phyloP scores from a whole-genome alignment of 2,888 invertebrate species.

The Stratiomys singularior region DNA sequence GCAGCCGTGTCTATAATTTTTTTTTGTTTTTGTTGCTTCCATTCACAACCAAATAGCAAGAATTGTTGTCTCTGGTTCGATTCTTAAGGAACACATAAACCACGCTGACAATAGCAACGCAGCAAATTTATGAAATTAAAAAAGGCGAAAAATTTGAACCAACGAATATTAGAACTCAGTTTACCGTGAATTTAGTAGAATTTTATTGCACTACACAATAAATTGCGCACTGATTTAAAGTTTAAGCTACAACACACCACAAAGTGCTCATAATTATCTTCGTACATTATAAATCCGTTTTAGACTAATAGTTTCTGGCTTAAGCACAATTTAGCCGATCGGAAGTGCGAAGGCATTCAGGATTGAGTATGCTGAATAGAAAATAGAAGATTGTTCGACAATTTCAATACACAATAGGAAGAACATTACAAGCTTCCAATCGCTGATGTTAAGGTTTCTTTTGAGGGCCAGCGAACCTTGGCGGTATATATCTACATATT shows the following conservation, averaged over 20 bases:
- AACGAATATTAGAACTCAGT: neutral
- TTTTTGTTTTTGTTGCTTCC: neutral
- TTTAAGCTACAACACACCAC: neutral
- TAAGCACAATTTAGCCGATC: conserved; percentile 29
- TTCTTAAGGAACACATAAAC: neutral
- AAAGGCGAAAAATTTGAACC: neutral
- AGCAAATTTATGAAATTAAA: neutral
- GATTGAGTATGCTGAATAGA: neutral
- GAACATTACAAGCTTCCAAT: neutral
- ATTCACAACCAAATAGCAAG: neutral
- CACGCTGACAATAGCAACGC: neutral
- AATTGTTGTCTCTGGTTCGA: neutral
- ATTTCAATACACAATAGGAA: neutral
- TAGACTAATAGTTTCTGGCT: conserved; percentile 11
- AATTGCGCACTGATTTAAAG: neutral
- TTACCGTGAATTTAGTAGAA: conserved; percentile 11
- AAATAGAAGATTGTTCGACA: neutral
- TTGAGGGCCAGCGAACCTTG: neutral
- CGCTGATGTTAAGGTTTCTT: neutral
- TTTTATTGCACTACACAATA: conserved; percentile 1
- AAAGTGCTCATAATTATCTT: conserved; percentile 12
- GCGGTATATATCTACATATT: too few relatives aligned
- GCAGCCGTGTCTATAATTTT: neutral
- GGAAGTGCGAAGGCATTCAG: conserved; percentile 9
- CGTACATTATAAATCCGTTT: conserved; percentile 12